A percentile compares a stretch with the other conserved stretches of the same genome.
phyloP scores from a whole-genome alignment of 2,797 vertebrate genomes.

The Aeoliscus strigatus region DNA sequence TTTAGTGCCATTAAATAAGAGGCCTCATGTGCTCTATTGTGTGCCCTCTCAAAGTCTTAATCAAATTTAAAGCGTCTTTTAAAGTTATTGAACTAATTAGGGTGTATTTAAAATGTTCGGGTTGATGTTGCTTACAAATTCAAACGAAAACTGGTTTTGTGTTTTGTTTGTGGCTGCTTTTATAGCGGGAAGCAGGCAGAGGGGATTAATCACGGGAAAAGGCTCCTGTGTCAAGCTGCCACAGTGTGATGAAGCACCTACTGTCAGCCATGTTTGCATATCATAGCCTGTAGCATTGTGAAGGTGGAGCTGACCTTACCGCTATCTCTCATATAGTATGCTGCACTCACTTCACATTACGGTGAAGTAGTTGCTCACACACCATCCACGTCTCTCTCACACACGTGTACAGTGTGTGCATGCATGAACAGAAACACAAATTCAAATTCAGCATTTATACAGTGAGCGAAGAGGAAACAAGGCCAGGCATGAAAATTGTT shows the following conservation, averaged over 20 bases:
- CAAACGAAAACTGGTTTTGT: too few relatives aligned
- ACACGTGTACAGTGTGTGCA: constrained; percentile 21
- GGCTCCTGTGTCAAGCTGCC: constrained; percentile 56
- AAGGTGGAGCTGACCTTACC: constrained; percentile 70
- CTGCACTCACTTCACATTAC: constrained; percentile 45
- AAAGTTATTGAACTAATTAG: too few relatives aligned
- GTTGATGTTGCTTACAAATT: too few relatives aligned
- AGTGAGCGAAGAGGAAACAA: constrained; percentile 29
- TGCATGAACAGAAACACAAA: constrained; percentile 37
- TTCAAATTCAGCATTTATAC: constrained; percentile 45
- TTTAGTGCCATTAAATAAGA: too few relatives aligned
- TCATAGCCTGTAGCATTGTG: constrained; percentile 56
- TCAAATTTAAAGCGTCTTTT: too few relatives aligned
- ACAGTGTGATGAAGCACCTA: constrained; percentile 65
- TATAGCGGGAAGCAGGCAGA: constrained; percentile 28
- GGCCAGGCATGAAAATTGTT: constrained; percentile 52
- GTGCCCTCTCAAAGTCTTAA: too few relatives aligned
- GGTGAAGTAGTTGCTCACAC: constrained; percentile 30
- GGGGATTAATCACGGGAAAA: constrained; percentile 62
- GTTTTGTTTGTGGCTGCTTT: constrained; percentile 18
- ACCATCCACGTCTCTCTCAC: constrained; percentile 2
- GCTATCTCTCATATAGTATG: constrained; percentile 41
- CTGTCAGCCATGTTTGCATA: constrained; percentile 65
- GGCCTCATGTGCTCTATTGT: too few relatives aligned
- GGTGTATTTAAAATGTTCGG: too few relatives aligned